Conservation (phyloP, 1,140 invertebrate species). For the Portunus trituberculatus region DNA sequence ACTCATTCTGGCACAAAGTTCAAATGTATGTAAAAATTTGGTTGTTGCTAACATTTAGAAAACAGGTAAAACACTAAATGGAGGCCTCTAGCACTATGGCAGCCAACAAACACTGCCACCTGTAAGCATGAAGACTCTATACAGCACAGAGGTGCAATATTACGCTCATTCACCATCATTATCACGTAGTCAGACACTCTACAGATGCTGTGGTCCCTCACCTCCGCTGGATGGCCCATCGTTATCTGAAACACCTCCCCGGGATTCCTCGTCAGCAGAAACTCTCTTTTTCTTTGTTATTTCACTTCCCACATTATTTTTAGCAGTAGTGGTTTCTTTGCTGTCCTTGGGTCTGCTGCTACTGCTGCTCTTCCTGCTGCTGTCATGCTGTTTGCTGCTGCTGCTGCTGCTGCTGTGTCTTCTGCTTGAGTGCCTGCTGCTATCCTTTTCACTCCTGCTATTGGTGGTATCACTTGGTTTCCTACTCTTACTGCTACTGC, state of each 20-base stretch:
- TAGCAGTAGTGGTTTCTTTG: not conserved
- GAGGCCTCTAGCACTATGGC: no score
- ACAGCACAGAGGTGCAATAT: no score
- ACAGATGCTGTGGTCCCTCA: not conserved
- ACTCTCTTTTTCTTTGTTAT: not conserved
- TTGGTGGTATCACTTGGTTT: not conserved
- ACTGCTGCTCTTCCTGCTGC: slow-evolving; percentile 16
- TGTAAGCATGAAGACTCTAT: no score
- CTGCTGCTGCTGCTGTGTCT: slow-evolving; percentile 42
- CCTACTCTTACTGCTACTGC: not conserved
- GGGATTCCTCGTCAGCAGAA: not conserved
- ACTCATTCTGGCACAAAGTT: no score
- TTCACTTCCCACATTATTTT: not conserved
- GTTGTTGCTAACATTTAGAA: no score
- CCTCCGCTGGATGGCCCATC: not conserved
- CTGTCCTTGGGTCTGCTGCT: slow-evolving; percentile 15
- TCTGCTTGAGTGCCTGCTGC: slow-evolving; percentile 25
- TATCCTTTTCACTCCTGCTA: not conserved
- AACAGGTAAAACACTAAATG: no score
- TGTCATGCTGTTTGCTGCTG: slow-evolving; percentile 21
- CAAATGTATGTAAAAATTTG: no score
- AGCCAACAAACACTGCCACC: no score
- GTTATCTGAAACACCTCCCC: not conserved
- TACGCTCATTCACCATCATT: no score
- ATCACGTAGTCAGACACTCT: no score